A percentile compares a stretch with the other conserved stretches of the same genome.
These are phyloP conservation scores for Acromyrmex echinatior DNA, from an alignment of 1,140 invertebrate genomes.

Conservation along the genomic window DNA sequence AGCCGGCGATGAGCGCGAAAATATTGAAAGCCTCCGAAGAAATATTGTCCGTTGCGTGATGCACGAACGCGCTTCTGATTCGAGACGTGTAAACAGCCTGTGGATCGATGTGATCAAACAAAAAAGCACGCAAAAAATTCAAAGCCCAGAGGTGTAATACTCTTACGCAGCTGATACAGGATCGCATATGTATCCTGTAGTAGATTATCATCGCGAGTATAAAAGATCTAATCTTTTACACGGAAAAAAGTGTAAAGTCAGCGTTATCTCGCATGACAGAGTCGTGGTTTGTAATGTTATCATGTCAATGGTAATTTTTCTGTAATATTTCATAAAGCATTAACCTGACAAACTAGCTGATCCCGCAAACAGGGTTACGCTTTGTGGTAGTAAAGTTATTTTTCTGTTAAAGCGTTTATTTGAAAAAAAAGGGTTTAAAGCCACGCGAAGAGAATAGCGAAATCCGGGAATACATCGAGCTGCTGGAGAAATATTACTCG, in stretches of 20 bases:
- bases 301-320: slow-evolving; percentile 27
- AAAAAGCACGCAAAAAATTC: slow-evolving; percentile 24
- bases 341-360: neutral
- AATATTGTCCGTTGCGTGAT: slow-evolving; percentile 72
- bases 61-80: slow-evolving; percentile 71
- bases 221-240: slow-evolving; percentile 13
- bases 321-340: slow-evolving; percentile 39
- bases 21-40: slow-evolving; percentile 73
- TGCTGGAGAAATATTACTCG: slow-evolving; percentile 53
- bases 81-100: slow-evolving; percentile 67
- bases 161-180: neutral
- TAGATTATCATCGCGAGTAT: slow-evolving; percentile 35
- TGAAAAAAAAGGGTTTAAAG: slow-evolving; percentile 45
- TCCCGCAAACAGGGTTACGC: slow-evolving; percentile 5
- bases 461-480: slow-evolving; percentile 54
- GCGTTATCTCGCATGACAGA: slow-evolving; percentile 17
- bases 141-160: slow-evolving; percentile 6
- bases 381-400: neutral
- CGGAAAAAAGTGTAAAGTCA: slow-evolving; percentile 9
- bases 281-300: slow-evolving; percentile 23
- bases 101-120: slow-evolving; percentile 49
- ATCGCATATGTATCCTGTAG: neutral
- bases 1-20: slow-evolving; percentile 66
- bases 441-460: slow-evolving; percentile 13
- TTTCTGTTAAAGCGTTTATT: slow-evolving; percentile 34